Evolutionary conservation across 1,140 invertebrate genomes (phyloP), one percentile per base, ranked within the genome.

Genomic region (Acromyrmex heyeri): DNA sequence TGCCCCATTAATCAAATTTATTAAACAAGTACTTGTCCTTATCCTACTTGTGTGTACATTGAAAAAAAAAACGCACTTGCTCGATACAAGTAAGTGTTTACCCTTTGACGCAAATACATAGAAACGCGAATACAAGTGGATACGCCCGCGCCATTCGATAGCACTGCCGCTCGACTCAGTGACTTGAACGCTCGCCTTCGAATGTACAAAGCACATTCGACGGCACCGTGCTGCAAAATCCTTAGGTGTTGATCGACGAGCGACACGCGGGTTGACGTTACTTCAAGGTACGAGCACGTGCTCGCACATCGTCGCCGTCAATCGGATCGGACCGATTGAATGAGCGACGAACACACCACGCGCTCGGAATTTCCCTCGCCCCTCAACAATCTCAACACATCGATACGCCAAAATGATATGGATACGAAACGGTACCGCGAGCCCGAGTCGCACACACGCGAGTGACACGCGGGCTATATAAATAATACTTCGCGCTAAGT

Each of bases 401-500:
- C 34, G 44, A 3, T 6, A 24, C 55, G 65, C 48, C 85, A 57
- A 62, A 81, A 70, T n/a, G 55, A 57, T 57, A 57, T n/a, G 55
- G 89, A 76, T 78, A 87, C 50, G 88, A 87, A 90, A 90, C 59
- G 30, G 30, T 34, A 34, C 59, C 78, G 86, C 48, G 85, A 79
- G 50, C 75, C 10, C 79, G 72, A 77, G 78, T 44, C 81, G 61
- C 81, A 34, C 30, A 55, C 61, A 18, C 61, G 30, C 55, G 53
- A 59, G 48, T 30, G 89, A 67, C 72, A 24, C 24, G 24, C 24
- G 24, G 24, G 86, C 91, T 94, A 94, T 94, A 95, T 94, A 94
- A 94, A 94, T 93, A 94, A 94, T 94, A 94, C 93, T 93, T 93
- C 81, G 87, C 91, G 91, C 91, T 89, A 92, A 93, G 87, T 88